These are phyloP conservation scores for Dascyllus trimaculatus DNA, from an alignment of 2,113 vertebrate genomes.

Conservation along the genomic window DNA sequence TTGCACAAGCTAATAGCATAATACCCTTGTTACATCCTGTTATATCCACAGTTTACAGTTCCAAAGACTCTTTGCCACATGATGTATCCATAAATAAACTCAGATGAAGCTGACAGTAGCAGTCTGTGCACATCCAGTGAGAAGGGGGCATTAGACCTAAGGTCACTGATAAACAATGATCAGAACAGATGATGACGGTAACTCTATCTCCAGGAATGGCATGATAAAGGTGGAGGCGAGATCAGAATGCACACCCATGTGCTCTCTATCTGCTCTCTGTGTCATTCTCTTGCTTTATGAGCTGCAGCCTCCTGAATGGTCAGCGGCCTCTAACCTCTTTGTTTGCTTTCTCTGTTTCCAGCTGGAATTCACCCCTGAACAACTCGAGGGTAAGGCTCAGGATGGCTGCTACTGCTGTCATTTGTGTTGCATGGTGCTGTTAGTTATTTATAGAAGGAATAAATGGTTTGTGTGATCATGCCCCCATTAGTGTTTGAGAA, in stretches of 20 bases:
- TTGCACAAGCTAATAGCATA: background rate
- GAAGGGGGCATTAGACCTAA: slow-evolving; percentile 45
- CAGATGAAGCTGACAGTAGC: slow-evolving; percentile 19
- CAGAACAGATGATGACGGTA: slow-evolving; percentile 48
- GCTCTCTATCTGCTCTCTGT: background rate
- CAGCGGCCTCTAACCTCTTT: slow-evolving; percentile 10
- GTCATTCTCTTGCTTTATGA: background rate
- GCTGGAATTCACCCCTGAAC: slow-evolving; percentile 90
- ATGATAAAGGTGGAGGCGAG: background rate
- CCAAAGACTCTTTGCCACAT: background rate
- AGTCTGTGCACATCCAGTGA: slow-evolving; percentile 9
- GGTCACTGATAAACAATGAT: slow-evolving; percentile 59
- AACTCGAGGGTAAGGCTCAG: slow-evolving; percentile 88
- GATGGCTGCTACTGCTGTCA: slow-evolving; percentile 24
- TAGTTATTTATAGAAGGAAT: slow-evolving; percentile 61
- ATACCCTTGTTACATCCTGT: background rate
- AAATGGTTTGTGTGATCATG: slow-evolving; percentile 26
- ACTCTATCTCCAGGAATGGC: slow-evolving; percentile 51
- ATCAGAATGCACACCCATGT: background rate
- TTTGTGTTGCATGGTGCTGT: slow-evolving; percentile 19
- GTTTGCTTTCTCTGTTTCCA: slow-evolving; percentile 73
- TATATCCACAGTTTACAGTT: slow-evolving; percentile 5
- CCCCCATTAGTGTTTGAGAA: slow-evolving; percentile 41
- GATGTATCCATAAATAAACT: slow-evolving; percentile 47
- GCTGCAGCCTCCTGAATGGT: background rate